Base-by-base conservation (phyloP, 2,888 invertebrate genomes). In the Ernsta delagoae region DNA sequence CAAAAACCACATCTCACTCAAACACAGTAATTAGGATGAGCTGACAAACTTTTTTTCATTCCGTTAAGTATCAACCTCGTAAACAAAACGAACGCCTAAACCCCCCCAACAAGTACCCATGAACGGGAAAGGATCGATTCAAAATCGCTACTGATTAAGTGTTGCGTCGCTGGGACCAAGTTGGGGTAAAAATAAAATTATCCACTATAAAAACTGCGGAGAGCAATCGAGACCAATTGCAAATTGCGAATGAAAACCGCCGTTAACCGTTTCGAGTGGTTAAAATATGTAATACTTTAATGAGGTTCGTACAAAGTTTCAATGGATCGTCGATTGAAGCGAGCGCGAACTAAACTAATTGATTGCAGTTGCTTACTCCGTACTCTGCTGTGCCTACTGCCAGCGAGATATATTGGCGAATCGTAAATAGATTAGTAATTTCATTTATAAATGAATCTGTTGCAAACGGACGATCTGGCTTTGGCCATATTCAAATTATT, bases 301-400 rank as follows among this genome's bases (percentile, higher is more conserved):
- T 76, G 77, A 77, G 72, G 72, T 72, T 73, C 68, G 67, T 69
- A 74, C 70, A 72, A 75, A 72, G 73, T 77, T 75, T 76, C 72
- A 77, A 78, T 77, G 74, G 76, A 64, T 63, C 70, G 71, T 73
- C 76, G 77, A 77, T 68, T 62, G 68, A 68, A 68, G 57, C 63
- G 68, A 68, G 68, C 68, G 68, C 48, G 68, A 78, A 77, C 76
- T 78, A 80, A 79, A 83, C 79, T 85, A 86, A 86, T 87, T 87
- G 85, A 82, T 77, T 79, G 76, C 81, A 82, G 81, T 79, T 80
- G 77, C 75, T 74, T 63, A 59, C 31, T 53, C 12, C 16, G 50
- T 59, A 36, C 6, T 36, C 0, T 5, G 2, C 5, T 4, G 68
- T 36, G 36, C 36, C 36, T 7, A 57, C 57, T 41, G n/a, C 11